Conservation (phyloP, 1,140 invertebrate species). For the Tachypleus tridentatus region DNA sequence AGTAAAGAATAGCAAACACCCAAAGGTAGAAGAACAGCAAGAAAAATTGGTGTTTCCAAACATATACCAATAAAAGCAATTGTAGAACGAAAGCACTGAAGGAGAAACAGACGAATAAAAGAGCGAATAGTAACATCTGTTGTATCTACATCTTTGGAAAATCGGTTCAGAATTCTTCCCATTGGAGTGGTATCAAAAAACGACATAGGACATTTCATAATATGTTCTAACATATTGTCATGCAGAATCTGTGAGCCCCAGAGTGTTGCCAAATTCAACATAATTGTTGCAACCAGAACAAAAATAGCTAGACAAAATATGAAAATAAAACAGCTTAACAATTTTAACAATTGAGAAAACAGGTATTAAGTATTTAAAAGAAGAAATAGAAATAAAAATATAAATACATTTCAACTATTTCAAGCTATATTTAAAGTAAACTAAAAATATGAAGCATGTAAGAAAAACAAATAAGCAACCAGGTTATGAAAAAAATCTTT, state of each 20-base stretch:
- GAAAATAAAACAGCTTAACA: too few species aligned
- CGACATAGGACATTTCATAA: conserved; percentile 51
- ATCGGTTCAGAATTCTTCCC: conserved; percentile 60
- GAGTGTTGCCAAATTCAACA: neutral
- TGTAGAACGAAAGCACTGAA: conserved; percentile 52
- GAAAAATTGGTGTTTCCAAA: conserved; percentile 61
- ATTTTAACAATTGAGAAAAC: neutral
- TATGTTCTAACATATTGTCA: conserved; percentile 52
- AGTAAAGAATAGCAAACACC: conserved; percentile 78
- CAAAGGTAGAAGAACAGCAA: conserved; percentile 69
- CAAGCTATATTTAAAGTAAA: neutral
- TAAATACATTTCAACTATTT: neutral
- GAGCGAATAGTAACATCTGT: conserved; percentile 39
- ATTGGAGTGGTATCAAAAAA: conserved; percentile 53
- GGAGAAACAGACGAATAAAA: conserved; percentile 36
- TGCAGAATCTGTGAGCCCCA: conserved; percentile 61
- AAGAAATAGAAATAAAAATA: neutral
- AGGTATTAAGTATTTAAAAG: neutral
- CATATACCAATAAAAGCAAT: conserved; percentile 64
- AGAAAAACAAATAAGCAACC: too few species aligned
- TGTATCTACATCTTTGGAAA: conserved; percentile 39
- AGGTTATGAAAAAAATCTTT: too few species aligned
- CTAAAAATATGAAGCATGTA: neutral
- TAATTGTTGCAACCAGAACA: neutral
- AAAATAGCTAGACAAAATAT: neutral